Conservation (phyloP, 2,888 invertebrate species). For the Platycnemis pennipes region DNA sequence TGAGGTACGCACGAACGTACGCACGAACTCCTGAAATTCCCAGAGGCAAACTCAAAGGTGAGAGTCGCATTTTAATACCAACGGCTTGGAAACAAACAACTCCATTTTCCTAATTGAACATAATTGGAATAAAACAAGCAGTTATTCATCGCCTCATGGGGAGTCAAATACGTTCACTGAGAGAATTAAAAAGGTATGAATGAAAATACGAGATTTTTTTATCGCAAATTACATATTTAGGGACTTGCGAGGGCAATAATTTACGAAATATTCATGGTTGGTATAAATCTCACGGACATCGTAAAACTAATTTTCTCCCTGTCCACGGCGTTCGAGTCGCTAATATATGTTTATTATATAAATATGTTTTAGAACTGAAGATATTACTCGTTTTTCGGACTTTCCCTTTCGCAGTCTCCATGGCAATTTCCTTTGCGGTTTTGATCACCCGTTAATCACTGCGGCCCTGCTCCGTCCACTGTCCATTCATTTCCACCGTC, state of each 20-base stretch:
- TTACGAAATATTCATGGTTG: neutral
- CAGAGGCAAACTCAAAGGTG: too few species aligned
- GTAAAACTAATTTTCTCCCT: neutral
- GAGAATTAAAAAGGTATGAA: neutral
- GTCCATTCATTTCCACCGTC: neutral
- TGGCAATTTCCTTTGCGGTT: slow-evolving; percentile 32
- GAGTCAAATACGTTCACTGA: neutral
- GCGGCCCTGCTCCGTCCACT: neutral
- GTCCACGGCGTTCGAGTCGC: neutral
- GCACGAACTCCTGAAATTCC: too few species aligned
- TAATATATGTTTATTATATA: slow-evolving; percentile 18
- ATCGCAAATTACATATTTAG: neutral
- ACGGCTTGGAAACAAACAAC: too few species aligned
- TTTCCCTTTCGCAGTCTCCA: neutral
- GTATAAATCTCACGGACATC: neutral
- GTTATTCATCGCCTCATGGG: too few species aligned
- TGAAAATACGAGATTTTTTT: neutral
- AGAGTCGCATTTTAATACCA: too few species aligned
- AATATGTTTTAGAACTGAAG: neutral
- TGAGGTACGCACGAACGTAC: too few species aligned
- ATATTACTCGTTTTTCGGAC: neutral
- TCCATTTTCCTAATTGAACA: too few species aligned
- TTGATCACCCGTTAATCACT: slow-evolving; percentile 26
- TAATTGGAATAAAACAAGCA: too few species aligned
- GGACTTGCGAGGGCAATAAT: neutral